Percentiles rank a stretch among this genome's conserved stretches.
phyloP scores from a whole-genome alignment of 2,113 vertebrate species.

The Actenoides lindsayi region DNA sequence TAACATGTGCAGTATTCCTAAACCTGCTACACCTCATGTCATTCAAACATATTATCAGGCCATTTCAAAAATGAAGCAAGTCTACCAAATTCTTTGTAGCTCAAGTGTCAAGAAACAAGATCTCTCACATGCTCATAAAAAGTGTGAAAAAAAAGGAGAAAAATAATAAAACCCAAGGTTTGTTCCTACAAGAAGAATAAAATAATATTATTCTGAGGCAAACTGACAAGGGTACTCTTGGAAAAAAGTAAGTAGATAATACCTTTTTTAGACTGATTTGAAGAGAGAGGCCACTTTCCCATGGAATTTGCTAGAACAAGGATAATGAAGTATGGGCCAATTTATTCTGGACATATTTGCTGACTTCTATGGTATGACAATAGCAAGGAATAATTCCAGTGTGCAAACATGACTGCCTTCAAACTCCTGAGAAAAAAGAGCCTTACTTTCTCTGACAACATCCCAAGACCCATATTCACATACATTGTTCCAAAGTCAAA shows the following conservation, averaged over 20 bases:
- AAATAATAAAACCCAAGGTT: not conserved
- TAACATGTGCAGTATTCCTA: not conserved
- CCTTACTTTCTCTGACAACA: not conserved
- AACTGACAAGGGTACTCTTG: not conserved
- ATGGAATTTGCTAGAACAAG: not conserved
- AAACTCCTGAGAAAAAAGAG: not conserved
- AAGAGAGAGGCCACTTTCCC: not conserved
- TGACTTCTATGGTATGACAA: not conserved
- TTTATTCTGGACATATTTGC: not conserved
- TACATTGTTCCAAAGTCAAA: not conserved
- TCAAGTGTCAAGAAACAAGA: not conserved
- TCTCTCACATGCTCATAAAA: not conserved
- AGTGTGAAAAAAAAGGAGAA: not conserved
- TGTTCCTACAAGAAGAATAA: not conserved
- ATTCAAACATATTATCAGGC: not conserved
- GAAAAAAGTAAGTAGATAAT: not conserved
- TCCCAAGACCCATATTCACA: not conserved
- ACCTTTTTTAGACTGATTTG: not conserved
- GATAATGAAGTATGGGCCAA: not conserved
- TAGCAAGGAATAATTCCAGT: not conserved
- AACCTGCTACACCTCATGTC: not conserved
- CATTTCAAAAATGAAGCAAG: not conserved
- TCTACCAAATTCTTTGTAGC: not conserved
- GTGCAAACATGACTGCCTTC: not conserved
- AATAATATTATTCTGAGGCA: not conserved